These are phyloP conservation scores for Protodeltote pygarga DNA, from an alignment of 2,888 invertebrate species.

Conservation along the genomic window DNA sequence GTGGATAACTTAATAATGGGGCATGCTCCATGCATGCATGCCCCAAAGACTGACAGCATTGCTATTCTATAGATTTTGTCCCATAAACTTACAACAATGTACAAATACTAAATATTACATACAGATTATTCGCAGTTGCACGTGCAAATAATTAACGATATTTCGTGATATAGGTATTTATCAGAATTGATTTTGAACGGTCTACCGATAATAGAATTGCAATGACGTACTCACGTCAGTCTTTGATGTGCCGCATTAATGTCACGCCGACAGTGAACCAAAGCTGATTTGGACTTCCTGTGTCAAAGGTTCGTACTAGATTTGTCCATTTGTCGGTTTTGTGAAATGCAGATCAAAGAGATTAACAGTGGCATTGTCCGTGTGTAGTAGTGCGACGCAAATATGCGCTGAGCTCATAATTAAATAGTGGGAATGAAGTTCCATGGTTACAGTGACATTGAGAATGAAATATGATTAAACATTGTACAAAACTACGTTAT, in stretches of 20 bases:
- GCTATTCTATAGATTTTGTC: too few species aligned
- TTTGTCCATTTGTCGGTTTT: constrained; percentile 10
- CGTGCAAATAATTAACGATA: too few species aligned
- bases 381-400: constrained; percentile 2
- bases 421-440: constrained; percentile 1
- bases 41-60: too few species aligned
- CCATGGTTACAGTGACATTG: background rate
- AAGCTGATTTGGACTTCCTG: constrained; percentile 23
- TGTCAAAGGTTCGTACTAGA: background rate
- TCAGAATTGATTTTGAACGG: constrained; percentile 86
- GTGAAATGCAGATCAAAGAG: constrained; percentile 16
- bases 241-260: constrained; percentile 26
- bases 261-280: constrained; percentile 36
- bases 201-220: constrained; percentile 55
- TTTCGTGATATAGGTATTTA: constrained; percentile 78
- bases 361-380: constrained; percentile 1
- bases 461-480: background rate
- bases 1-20: too few species aligned
- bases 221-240: constrained; percentile 32
- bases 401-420: background rate
- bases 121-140: too few species aligned
- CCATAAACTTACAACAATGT: too few species aligned
- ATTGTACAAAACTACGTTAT: too few species aligned
- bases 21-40: too few species aligned
- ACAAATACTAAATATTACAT: too few species aligned